Base-by-base conservation (phyloP, 2,888 invertebrate species). In the Unio delphinus region DNA sequence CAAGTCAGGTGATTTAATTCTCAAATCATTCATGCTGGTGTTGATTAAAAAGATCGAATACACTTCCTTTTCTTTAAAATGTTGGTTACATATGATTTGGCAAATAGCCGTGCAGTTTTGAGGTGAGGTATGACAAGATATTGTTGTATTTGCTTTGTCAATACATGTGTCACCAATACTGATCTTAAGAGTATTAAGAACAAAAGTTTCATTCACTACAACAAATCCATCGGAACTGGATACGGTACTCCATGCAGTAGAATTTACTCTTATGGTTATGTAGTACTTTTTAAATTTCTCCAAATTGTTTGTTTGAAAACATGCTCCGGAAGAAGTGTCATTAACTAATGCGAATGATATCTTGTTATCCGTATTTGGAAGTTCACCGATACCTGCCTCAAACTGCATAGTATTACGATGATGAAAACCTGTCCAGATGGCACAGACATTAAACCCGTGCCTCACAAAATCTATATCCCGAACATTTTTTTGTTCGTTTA, bases 401-500 rank as follows among this genome's bases (percentile, higher is more conserved):
- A 65, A 69, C 5, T n/a, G 15, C 20, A 74, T 67, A 55, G 8
- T 34, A 20, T 17, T 28, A 55, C 69, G 69, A 56, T 74, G 74
- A 17, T 61, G 17, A 61, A 74, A 74, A 34, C 74, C 74, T n/a
- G n/a, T 34, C 67, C 71, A 72, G 17, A n/a, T 30, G n/a, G 62
- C 64, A 61, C 69, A 74, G 7, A 68, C 18, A 55, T 55, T 20
- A 15, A 55, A n/a, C 20, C 28, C 23, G 15, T 34, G 18, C 17
- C 30, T n/a, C 18, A 61, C 54, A 20, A 72, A 65, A 61, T 72
- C 72, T 18, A 68, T 28, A 59, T 72, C 71, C 59, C 11, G 58
- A 26, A 23, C 30, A 26, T 17, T 18, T 18, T 55, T 28, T n/a
- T n/a, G n/a, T 26, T 28, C 18, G 23, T 55, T 5, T 5, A 20